phyloP scores from a whole-genome alignment of 2,888 invertebrate species.

The Papilio elwesi region DNA sequence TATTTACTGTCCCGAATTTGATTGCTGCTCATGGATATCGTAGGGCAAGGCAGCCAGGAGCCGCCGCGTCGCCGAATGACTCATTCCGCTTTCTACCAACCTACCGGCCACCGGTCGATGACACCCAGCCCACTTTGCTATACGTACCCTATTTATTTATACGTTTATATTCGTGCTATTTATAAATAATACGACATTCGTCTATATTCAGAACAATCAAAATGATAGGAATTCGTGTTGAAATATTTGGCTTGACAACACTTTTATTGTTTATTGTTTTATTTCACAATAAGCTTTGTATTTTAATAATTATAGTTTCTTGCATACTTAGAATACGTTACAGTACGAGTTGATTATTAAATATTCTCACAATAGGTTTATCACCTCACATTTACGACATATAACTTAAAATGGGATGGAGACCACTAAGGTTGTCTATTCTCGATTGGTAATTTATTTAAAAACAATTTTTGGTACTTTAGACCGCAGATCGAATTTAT shows the following conservation, averaged over 20 bases:
- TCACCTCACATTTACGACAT: too few relatives aligned
- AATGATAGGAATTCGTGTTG: not conserved
- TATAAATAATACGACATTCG: conserved; percentile 12
- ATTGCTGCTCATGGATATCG: conserved; percentile 34
- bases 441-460: too few relatives aligned
- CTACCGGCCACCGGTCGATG: conserved; percentile 59
- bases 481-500: too few relatives aligned
- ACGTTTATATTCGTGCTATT: conserved; percentile 37
- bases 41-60: conserved; percentile 59
- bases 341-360: too few relatives aligned
- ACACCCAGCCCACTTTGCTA: conserved; percentile 59
- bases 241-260: not conserved
- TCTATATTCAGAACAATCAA: conserved; percentile 4
- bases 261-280: not conserved
- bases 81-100: conserved; percentile 57
- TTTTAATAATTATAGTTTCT: not conserved
- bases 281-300: conserved; percentile 11
- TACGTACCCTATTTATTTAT: conserved; percentile 47
- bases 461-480: too few relatives aligned
- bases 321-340: too few relatives aligned
- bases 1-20: conserved; percentile 27
- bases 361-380: too few relatives aligned
- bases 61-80: conserved; percentile 45
- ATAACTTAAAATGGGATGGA: too few relatives aligned
- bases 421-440: too few relatives aligned